phyloP scores from a whole-genome alignment of 2,888 invertebrate species.

The Synergus itoensis region DNA sequence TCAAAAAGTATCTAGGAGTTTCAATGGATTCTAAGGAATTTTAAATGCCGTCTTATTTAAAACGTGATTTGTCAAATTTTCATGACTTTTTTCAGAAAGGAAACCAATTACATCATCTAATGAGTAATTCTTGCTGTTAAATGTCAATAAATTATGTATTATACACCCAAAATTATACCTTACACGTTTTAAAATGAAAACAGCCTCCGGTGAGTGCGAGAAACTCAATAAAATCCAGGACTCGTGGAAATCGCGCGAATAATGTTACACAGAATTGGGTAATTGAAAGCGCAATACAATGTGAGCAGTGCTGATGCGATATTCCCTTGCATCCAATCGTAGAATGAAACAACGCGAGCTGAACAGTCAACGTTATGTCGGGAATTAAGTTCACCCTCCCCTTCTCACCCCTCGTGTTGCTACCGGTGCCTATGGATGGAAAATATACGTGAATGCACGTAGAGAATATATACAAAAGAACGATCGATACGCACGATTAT shows the following conservation, averaged over 20 bases:
- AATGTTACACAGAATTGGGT: slow-evolving; percentile 6
- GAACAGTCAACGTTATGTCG: slow-evolving; percentile 30
- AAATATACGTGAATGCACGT: slow-evolving; percentile 35
- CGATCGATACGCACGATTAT: slow-evolving; percentile 40
- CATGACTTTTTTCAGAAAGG: too few species aligned
- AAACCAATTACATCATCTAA: neutral
- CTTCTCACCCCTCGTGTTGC: neutral
- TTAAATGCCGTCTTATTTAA: too few species aligned
- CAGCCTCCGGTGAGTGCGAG: neutral
- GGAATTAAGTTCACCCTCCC: slow-evolving; percentile 31
- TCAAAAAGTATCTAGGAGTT: too few species aligned
- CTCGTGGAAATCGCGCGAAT: slow-evolving; percentile 4
- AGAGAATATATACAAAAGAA: slow-evolving; percentile 36
- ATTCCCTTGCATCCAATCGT: slow-evolving; percentile 13
- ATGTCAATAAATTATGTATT: neutral
- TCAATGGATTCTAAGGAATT: too few species aligned
- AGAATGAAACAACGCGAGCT: slow-evolving; percentile 31
- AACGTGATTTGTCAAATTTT: too few species aligned
- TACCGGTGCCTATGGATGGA: slow-evolving; percentile 25
- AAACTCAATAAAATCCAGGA: slow-evolving; percentile 10
- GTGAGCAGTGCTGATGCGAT: neutral
- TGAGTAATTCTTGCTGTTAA: neutral
- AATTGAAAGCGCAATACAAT: slow-evolving; percentile 28
- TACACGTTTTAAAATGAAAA: neutral
- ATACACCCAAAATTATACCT: too few species aligned